Percentiles rank a stretch among this genome's conserved stretches.
Evolutionary conservation across 1,140 invertebrate species (phyloP).

Genomic region (Latrodectus geometricus): DNA sequence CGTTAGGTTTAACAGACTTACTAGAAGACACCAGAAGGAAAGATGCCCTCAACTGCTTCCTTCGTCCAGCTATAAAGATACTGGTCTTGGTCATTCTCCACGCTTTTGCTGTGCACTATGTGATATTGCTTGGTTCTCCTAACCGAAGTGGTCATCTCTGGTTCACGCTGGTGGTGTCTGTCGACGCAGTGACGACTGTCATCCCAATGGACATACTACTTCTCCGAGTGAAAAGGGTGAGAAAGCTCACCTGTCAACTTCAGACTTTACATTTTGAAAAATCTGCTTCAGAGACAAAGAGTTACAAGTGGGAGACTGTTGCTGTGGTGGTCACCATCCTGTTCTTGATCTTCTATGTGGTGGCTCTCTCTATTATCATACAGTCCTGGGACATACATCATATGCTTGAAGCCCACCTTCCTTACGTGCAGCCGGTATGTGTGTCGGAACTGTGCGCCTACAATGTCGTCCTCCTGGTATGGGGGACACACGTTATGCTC

Average conservation of each 20-base stretch:
- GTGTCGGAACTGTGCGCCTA: conserved; percentile 44
- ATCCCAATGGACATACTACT: conserved; percentile 58
- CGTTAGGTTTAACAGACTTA: conserved; percentile 47
- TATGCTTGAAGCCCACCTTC: conserved; percentile 58
- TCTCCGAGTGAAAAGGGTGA: conserved; percentile 36
- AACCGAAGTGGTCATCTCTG: conserved; percentile 54
- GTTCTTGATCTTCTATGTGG: conserved; percentile 59
- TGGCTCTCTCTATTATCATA: conserved; percentile 54
- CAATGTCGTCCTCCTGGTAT: conserved; percentile 53
- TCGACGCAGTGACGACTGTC: conserved; percentile 59
- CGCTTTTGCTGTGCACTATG: conserved; percentile 55
- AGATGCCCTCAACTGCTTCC: conserved; percentile 34
- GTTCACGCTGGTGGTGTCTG: conserved; percentile 57
- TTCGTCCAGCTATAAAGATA: conserved; percentile 46
- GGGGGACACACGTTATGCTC: conserved; percentile 57
- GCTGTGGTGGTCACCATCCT: conserved; percentile 41
- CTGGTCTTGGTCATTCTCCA: conserved; percentile 49
- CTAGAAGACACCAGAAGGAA: conserved; percentile 44
- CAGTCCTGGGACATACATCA: conserved; percentile 59
- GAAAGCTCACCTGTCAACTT: conserved; percentile 47
- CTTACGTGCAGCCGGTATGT: conserved; percentile 55
- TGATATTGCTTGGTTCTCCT: conserved; percentile 48
- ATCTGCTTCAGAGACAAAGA: conserved; percentile 34
- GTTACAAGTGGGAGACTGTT: conserved; percentile 53
- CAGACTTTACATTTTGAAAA: conserved; percentile 56